Base-by-base conservation (phyloP, 2,888 invertebrate species). In the Boloria selene region DNA sequence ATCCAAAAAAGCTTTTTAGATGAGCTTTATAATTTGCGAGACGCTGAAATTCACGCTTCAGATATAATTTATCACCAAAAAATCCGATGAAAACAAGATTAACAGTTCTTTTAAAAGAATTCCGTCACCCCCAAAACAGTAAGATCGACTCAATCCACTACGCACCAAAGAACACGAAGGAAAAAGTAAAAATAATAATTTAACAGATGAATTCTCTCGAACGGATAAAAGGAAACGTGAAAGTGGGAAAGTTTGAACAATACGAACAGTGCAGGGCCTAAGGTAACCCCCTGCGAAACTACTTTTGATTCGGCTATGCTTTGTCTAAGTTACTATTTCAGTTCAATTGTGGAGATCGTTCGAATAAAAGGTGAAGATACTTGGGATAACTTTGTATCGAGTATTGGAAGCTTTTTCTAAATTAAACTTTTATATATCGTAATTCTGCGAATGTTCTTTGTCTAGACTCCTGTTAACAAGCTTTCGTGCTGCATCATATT, bases 321-420 rank as follows among this genome's bases (percentile, higher is more conserved):
- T 89, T 90, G 88, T 90, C 89, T 89, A 88, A 88, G 78, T 90
- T 87, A 81, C 84, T 87, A 81, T 89, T 88, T 85, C 86, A 86
- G 81, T 83, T 83, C 80, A 79, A 83, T 85, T 86, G 85, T 85
- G 73, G 73, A 72, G 72, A 77, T 75, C 74, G 72, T 72, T 71
- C 71, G 70, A 62, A 61, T 72, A 70, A 73, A 74, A 75, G 75
- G 74, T 70, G 74, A 76, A 77, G 80, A 79, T 78, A 80, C 68
- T 83, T 81, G 78, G 74, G 79, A 78, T 77, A 65, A 58, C 45
- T 77, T 78, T 78, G 74, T 71, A 62, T 64, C 70, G 17, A 50
- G 47, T 75, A 78, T 78, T 78, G 70, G 73, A 75, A 76, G 76
- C 79, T 81, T 77, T 77, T 77, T 79, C 78, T 77, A 79, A 79